Evolutionary conservation across 2,797 vertebrate species (phyloP), one percentile per base, ranked within the genome.

Genomic region (Pagetopsis macropterus): DNA sequence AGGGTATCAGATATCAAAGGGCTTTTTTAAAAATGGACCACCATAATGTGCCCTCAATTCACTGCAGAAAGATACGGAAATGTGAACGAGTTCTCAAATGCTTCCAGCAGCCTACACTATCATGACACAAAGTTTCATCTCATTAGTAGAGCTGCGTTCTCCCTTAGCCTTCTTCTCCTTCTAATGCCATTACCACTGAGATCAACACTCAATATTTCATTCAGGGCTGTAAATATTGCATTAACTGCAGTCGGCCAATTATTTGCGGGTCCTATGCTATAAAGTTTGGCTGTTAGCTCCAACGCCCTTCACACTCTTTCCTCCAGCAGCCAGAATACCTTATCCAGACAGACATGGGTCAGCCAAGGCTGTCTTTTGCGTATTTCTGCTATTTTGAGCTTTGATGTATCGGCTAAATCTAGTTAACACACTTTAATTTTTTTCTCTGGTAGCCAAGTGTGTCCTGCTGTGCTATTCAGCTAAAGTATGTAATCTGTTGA

Each of bases 121-220:
- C 67, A 52, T 57, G 51, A 76, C 14, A 21, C 37, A 8, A 71
- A 43, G 56, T 73, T 75, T 77, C 23, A 65, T 84, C 87, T 89
- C 80, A 87, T 89, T 87, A 88, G 85, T 79, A 3, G 45, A 58
- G 72, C 73, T 67, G 23, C 49, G 3, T 56, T 72, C 72, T 84
- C 45, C 41, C 75, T 56, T 27, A 82, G 70, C 51, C 71, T 78
- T 55, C 66, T 85, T 85, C 84, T 85, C 79, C 59, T 66, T 67
- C 83, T 88, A 88, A 89, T 84, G 72, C 80, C 73, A 58, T 60
- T 46, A 76, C 79, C 45, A 65, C 82, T 74, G 78, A 88, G 86
- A 90, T 75, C 76, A 88, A 89, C 74, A 65, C 87, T 93, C 85
- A 91, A 93, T 93, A 91, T 93, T 93, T 93, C 87, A 92, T 93